Conservation (phyloP, 2,797 vertebrate species). For the Euthynnus affinis region DNA sequence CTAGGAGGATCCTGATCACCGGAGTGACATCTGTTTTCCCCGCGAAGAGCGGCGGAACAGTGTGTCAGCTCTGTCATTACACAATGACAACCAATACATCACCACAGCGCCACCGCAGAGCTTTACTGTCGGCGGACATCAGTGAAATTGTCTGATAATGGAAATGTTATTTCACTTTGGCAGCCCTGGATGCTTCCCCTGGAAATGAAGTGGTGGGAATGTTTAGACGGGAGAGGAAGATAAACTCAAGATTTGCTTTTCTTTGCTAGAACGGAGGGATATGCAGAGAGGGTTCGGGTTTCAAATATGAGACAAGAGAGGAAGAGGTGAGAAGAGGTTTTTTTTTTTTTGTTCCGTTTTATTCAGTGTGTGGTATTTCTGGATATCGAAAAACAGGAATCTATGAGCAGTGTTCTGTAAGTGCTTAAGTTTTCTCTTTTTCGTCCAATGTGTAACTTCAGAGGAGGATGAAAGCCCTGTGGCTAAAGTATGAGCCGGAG, state of each 20-base stretch:
- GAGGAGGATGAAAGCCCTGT: conserved; percentile 27
- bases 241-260: background rate
- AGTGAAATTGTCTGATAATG: conserved; percentile 58
- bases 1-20: conserved; percentile 42
- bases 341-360: background rate
- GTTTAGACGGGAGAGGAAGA: conserved; percentile 8
- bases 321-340: background rate
- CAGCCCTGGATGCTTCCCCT: conserved; percentile 21
- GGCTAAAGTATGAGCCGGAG: conserved; percentile 45
- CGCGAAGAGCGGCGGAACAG: conserved; percentile 33
- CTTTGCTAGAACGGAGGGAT: background rate
- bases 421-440: conserved; percentile 11
- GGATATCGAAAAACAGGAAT: background rate
- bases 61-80: conserved; percentile 64
- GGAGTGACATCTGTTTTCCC: conserved; percentile 61
- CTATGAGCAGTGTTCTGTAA: conserved; percentile 8
- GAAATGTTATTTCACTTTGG: conserved; percentile 67
- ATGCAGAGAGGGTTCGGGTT: background rate
- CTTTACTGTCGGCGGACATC: conserved; percentile 38
- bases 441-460: conserved; percentile 20
- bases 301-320: background rate
- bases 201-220: conserved; percentile 10
- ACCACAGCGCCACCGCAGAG: conserved; percentile 11
- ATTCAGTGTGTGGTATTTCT: background rate
- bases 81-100: conserved; percentile 69